A percentile compares a stretch with the other conserved stretches of the same genome.
phyloP scores from a whole-genome alignment of 2,113 vertebrate genomes.

The Anoura caudifer region DNA sequence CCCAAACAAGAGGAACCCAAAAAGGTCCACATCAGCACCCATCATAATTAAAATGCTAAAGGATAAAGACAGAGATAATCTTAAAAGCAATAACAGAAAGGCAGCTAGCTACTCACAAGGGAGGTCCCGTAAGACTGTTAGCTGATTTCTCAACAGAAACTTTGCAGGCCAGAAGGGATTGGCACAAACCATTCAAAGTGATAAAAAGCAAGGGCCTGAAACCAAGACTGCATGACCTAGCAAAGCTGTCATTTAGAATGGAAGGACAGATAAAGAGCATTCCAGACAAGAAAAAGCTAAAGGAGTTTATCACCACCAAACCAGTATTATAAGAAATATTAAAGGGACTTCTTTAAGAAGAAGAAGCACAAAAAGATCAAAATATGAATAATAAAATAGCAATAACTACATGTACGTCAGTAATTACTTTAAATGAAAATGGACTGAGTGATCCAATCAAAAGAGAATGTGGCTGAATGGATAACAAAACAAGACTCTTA shows the following conservation, averaged over 20 bases:
- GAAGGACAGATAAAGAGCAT: not conserved
- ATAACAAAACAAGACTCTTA: not conserved
- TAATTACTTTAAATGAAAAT: not conserved
- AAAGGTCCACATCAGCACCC: not conserved
- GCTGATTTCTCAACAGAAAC: not conserved
- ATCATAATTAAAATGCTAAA: not conserved
- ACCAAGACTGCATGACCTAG: not conserved
- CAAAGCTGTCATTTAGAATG: not conserved
- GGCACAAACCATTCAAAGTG: not conserved
- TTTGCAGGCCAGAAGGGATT: not conserved
- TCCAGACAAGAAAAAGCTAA: not conserved
- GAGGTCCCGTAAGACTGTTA: not conserved
- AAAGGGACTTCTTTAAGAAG: not conserved
- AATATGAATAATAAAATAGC: not conserved
- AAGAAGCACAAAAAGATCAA: not conserved
- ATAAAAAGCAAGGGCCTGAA: not conserved
- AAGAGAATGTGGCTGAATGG: not conserved
- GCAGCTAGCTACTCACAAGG: not conserved
- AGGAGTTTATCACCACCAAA: not conserved
- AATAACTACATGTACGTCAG: not conserved
- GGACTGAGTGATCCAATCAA: not conserved
- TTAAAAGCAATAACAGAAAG: not conserved
- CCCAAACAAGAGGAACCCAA: not conserved
- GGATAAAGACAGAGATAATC: not conserved
- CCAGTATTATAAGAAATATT: not conserved